Base-by-base conservation (phyloP, 2,888 invertebrate species). In the Plagodis pulveraria region DNA sequence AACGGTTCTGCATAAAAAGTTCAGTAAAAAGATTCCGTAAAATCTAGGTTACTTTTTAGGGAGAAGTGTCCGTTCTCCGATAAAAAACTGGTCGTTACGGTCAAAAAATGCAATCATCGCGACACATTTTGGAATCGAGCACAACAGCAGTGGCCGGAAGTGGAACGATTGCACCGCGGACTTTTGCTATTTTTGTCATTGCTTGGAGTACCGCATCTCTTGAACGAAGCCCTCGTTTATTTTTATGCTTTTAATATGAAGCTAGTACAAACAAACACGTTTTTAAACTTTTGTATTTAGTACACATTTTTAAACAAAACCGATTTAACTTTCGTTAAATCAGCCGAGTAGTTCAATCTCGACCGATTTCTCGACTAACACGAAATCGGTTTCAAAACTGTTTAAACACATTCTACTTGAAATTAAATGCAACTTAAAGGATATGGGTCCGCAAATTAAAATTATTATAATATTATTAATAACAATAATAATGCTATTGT, bases 171-270 rank as follows among this genome's bases (percentile, higher is more conserved):
- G 78, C 73, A 70, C 64, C 63, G 65, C 46, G 68, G 72, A 75
- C 81, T 86, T 86, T 83, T 76, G 78, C 74, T 65, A 68, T 77
- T 75, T 75, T 74, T 82, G 70, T 77, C 73, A 34, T 41, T 35
- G 49, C 50, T 58, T 53, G 36, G 58, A 44, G 58, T 45, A 50
- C 50, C 40, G 36, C 41, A 42, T 11, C 22, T 22, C 22, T 22
- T 22, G 22, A 22, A 22, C 4, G 22, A 22, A 22, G 22, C 22
- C 4, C 22, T 22, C 22, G 22, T 22, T 22, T 22, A 22, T 22
- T 22, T 1, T 22, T 1, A 22, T 2, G 5, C 5, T 5, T 38
- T 38, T 38, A 6, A 38, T 5, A 38, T 9, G 38, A 1, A 38
- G 7, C 38, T 22, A 22, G 22, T 22, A 22, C 1, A 2, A 22